Conservation (phyloP, 2,113 vertebrate genomes). For the Andinoacara biseriatus region DNA sequence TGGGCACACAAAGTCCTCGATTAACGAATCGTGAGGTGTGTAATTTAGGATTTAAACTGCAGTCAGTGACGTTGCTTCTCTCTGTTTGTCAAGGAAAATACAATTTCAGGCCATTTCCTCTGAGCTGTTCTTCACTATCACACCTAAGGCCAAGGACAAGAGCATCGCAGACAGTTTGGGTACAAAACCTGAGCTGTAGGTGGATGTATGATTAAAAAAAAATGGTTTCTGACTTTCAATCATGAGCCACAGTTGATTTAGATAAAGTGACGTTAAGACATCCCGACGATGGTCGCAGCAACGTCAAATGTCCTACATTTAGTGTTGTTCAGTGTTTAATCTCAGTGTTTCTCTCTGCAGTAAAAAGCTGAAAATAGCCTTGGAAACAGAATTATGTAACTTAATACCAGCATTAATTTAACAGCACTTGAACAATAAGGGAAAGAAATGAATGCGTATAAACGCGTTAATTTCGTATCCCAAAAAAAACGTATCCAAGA, state of each 20-base stretch:
- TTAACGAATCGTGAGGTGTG: constrained; percentile 20
- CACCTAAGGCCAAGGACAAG: neutral
- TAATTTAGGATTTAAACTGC: constrained; percentile 22
- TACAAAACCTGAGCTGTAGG: neutral
- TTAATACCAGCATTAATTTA: neutral
- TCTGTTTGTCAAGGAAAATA: constrained; percentile 23
- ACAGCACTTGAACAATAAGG: neutral
- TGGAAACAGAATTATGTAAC: neutral
- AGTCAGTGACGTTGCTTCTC: neutral
- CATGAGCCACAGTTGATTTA: neutral
- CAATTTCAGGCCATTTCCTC: constrained; percentile 13
- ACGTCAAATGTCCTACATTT: neutral
- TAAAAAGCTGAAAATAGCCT: neutral
- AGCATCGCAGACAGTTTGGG: neutral
- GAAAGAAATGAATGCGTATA: neutral
- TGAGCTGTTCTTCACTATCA: neutral
- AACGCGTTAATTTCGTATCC: too few relatives aligned
- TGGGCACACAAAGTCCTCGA: constrained; percentile 12
- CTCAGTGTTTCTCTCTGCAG: neutral
- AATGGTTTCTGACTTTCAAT: neutral
- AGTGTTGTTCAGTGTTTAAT: neutral
- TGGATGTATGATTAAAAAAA: neutral
- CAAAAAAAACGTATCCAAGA: too few relatives aligned
- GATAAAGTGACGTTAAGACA: neutral
- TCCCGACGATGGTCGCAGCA: neutral